phyloP scores from a whole-genome alignment of 2,888 invertebrate genomes.

The Argyra leucocephala region DNA sequence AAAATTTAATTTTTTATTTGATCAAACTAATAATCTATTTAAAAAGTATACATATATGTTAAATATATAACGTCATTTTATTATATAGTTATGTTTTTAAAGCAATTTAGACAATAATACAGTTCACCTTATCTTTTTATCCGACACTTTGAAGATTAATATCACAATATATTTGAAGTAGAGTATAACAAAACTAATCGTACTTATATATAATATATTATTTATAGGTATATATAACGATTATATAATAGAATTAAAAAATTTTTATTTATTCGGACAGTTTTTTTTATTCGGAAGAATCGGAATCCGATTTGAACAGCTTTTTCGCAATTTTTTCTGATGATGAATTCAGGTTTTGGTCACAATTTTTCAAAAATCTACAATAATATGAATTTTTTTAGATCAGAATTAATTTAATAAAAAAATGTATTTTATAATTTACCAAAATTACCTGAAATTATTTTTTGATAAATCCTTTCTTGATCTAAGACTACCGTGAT shows the following conservation, averaged over 20 bases:
- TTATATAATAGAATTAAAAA: not conserved
- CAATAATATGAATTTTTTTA: not conserved
- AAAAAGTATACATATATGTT: too few species aligned
- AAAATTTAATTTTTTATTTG: too few species aligned
- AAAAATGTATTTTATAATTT: not conserved
- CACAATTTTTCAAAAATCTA: not conserved
- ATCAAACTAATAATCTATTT: too few species aligned
- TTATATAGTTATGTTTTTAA: too few species aligned
- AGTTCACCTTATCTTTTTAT: not conserved
- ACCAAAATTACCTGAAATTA: slow-evolving; percentile 25
- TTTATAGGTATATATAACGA: not conserved
- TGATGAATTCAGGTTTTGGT: not conserved
- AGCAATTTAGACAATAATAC: not conserved
- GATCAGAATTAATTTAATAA: too few species aligned
- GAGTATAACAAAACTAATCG: not conserved
- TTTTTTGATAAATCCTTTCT: slow-evolving; percentile 34
- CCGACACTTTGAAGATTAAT: not conserved
- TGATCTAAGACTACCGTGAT: slow-evolving; percentile 29
- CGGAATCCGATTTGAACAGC: not conserved
- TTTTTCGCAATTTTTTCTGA: not conserved
- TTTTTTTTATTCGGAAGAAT: not conserved
- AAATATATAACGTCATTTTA: too few species aligned
- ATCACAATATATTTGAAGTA: not conserved
- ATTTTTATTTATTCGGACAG: not conserved
- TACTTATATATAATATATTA: too few species aligned